These are phyloP conservation scores for Syngnathus scovelli DNA, from an alignment of 2,113 vertebrate species.

Conservation along the genomic window DNA sequence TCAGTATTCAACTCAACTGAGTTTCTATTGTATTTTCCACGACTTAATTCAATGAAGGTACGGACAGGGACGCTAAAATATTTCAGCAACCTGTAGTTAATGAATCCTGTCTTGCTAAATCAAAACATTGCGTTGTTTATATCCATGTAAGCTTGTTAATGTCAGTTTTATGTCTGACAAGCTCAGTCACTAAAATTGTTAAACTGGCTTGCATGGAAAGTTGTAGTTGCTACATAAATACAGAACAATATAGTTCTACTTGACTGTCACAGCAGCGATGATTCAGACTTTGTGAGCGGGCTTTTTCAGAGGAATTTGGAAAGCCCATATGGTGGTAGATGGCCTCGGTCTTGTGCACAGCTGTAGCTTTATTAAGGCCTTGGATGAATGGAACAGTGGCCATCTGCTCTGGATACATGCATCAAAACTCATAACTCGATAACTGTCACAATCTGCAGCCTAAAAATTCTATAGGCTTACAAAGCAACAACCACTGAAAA, in stretches of 20 bases:
- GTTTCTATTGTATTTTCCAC: background rate
- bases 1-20: too few species aligned
- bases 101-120: conserved; percentile 9
- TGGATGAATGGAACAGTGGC: conserved; percentile 50
- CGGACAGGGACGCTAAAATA: conserved; percentile 1
- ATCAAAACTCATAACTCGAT: conserved; percentile 30
- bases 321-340: conserved; percentile 66
- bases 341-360: conserved; percentile 68
- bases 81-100: conserved; percentile 4
- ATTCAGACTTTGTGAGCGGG: background rate
- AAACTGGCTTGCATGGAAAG: conserved; percentile 34
- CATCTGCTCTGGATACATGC: conserved; percentile 64
- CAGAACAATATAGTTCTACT: background rate
- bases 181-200: conserved; percentile 20
- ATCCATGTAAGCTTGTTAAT: conserved; percentile 14
- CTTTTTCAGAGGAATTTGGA: conserved; percentile 45
- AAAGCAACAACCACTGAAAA: conserved; percentile 8
- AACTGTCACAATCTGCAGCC: conserved; percentile 35
- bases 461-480: conserved; percentile 18
- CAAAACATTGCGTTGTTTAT: conserved; percentile 5
- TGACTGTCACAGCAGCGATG: conserved; percentile 23
- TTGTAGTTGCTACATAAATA: conserved; percentile 15
- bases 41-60: conserved; percentile 17
- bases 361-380: conserved; percentile 67
- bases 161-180: conserved; percentile 10